Evolutionary conservation across 2,888 invertebrate species (phyloP).

Genomic region (Eupithecia subfuscata): DNA sequence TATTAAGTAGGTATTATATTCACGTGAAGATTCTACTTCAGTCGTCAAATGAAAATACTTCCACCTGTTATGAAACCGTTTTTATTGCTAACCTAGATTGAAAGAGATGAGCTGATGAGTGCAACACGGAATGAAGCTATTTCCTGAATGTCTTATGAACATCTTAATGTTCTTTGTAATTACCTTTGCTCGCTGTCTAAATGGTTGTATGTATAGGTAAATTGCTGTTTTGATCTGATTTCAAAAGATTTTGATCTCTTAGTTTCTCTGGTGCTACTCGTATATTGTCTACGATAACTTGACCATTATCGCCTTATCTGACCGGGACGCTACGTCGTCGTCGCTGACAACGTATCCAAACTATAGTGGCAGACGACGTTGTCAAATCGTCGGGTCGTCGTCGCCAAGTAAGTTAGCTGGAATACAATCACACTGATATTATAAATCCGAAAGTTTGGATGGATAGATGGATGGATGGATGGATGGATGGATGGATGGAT

Average conservation of each 20-base stretch:
- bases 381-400: too few species aligned
- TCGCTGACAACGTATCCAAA: too few species aligned
- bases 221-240: not conserved
- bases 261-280: not conserved
- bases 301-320: too few species aligned
- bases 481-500: too few species aligned
- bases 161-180: slow-evolving; percentile 14
- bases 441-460: too few species aligned
- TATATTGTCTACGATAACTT: not conserved
- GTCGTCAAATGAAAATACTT: not conserved
- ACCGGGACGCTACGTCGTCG: too few species aligned
- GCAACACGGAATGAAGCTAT: slow-evolving; percentile 13
- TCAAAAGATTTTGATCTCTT: slow-evolving; percentile 1
- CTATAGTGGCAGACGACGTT: too few species aligned
- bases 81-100: slow-evolving; percentile 18
- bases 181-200: not conserved
- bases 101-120: slow-evolving; percentile 11
- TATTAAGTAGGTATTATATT: not conserved
- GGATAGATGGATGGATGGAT: too few species aligned
- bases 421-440: too few species aligned
- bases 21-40: not conserved
- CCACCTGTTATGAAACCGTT: not conserved
- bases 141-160: slow-evolving; percentile 19
- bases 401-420: too few species aligned
- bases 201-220: not conserved